Conservation (phyloP, 2,113 vertebrate species). For the Hystrix cristata region DNA sequence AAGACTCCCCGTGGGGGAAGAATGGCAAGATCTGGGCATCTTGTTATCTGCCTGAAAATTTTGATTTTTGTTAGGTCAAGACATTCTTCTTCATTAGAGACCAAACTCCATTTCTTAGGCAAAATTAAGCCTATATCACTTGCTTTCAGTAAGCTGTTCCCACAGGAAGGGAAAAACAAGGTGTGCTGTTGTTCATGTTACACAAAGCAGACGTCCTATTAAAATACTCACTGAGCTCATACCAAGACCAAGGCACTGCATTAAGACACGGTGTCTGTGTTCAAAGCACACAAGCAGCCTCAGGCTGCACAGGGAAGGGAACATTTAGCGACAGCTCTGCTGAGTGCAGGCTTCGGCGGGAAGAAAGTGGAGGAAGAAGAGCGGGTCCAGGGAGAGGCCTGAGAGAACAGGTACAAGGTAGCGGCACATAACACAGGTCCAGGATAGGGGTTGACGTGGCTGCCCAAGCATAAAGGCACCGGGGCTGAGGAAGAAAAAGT, state of each 20-base stretch:
- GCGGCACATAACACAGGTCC: neutral
- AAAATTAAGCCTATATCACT: neutral
- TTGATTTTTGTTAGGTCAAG: neutral
- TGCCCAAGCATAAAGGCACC: neutral
- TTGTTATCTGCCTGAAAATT: conserved; percentile 43
- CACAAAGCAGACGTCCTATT: neutral
- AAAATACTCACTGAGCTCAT: conserved; percentile 12
- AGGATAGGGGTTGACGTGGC: neutral
- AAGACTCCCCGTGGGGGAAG: conserved; percentile 3
- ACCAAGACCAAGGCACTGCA: neutral
- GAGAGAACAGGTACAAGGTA: neutral
- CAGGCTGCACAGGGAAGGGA: neutral
- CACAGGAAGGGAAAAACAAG: neutral
- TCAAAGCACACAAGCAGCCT: neutral
- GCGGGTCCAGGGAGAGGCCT: neutral
- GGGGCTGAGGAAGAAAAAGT: neutral
- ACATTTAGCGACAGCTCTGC: neutral
- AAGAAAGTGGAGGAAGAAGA: neutral
- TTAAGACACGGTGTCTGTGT: neutral
- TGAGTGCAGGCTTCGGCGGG: neutral
- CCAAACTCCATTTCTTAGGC: neutral
- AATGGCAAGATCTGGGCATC: neutral
- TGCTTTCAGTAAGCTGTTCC: conserved; percentile 10
- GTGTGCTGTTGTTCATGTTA: neutral
- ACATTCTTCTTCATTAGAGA: conserved; percentile 44